Conservation (phyloP, 2,113 vertebrate genomes). For the Bubo bubo region DNA sequence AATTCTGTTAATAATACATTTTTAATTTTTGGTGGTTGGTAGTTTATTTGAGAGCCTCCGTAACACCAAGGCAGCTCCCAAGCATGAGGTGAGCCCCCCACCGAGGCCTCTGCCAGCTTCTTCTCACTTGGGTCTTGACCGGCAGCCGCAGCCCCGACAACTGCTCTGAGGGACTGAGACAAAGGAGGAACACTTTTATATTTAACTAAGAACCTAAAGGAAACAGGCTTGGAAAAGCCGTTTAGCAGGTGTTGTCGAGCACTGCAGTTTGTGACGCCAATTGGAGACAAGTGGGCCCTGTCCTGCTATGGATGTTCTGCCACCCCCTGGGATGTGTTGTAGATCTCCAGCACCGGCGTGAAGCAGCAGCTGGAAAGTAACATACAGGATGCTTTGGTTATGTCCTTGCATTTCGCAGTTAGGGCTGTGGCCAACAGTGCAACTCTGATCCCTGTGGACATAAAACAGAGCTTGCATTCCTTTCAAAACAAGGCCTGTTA, state of each 20-base stretch:
- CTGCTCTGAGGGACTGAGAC: neutral
- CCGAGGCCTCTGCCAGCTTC: rapidly evolving
- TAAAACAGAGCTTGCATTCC: neutral
- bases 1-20: too few relatives aligned
- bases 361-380: rapidly evolving
- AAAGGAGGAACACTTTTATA: neutral
- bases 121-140: neutral
- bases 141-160: neutral
- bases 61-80: neutral
- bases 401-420: rapidly evolving
- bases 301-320: neutral
- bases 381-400: neutral
- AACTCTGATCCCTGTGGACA: too few relatives aligned
- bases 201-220: neutral
- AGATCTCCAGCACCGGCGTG: neutral
- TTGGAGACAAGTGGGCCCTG: neutral
- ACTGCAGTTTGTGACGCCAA: neutral
- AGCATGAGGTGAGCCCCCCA: neutral
- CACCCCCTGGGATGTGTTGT: neutral
- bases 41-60: too few relatives aligned
- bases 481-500: neutral
- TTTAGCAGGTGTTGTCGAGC: rapidly evolving
- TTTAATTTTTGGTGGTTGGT: too few relatives aligned
- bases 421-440: neutral
- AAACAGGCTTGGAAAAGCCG: neutral